Evolutionary conservation across 2,888 invertebrate species (phyloP).

Genomic region (Apeira syringaria): DNA sequence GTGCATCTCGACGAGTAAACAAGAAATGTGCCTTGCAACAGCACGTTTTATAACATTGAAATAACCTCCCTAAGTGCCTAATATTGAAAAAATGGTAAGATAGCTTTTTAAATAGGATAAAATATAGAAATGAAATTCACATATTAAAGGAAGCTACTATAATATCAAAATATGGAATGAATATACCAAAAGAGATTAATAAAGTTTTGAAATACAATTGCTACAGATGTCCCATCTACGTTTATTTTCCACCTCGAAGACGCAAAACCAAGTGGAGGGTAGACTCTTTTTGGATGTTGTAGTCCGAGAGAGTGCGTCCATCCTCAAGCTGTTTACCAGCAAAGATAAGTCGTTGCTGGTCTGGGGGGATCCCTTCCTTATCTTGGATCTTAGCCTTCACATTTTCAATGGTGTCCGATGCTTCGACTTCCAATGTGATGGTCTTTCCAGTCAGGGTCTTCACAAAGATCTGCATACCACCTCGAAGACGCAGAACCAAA

Average conservation of each 20-base stretch:
- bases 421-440: constrained; percentile 44
- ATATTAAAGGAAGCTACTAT: constrained; percentile 33
- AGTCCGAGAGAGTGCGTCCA: constrained; percentile 46
- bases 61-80: too few relatives aligned
- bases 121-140: background rate
- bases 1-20: too few relatives aligned
- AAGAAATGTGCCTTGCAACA: too few relatives aligned
- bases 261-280: constrained; percentile 55
- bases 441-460: constrained; percentile 47
- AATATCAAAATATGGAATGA: constrained; percentile 53
- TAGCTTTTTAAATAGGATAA: too few relatives aligned
- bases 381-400: constrained; percentile 44
- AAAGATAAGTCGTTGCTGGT: constrained; percentile 46
- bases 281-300: constrained; percentile 39
- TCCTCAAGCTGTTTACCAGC: constrained; percentile 48
- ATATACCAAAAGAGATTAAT: constrained; percentile 35
- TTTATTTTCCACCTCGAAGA: constrained; percentile 42
- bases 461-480: constrained; percentile 50
- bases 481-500: constrained; percentile 52
- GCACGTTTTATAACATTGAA: too few relatives aligned
- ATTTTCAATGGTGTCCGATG: constrained; percentile 48
- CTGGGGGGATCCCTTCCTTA: constrained; percentile 49
- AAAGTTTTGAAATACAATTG: constrained; percentile 26
- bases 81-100: too few relatives aligned
- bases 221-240: constrained; percentile 21